A percentile compares a stretch with the other conserved stretches of the same genome.
Conservation (phyloP, 2,797 vertebrate species). For the Sphenodon punctatus region DNA sequence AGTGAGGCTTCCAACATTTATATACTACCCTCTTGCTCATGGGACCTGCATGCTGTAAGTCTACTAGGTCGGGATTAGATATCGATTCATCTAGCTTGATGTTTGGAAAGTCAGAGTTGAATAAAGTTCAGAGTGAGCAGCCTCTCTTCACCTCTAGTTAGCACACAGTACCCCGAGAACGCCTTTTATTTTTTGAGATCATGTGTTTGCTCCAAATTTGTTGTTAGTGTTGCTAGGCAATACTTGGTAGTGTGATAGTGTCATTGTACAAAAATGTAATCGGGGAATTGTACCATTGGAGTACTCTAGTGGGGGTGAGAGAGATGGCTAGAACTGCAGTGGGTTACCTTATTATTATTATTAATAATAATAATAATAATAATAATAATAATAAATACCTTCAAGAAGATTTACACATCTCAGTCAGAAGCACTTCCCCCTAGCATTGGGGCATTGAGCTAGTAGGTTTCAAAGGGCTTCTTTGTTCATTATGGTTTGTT, state of each 20-base stretch:
- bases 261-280: background rate
- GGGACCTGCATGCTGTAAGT: background rate
- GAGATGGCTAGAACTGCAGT: too few relatives aligned
- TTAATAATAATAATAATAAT: too few relatives aligned
- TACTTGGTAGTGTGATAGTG: background rate
- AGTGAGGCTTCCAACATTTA: rapidly evolving
- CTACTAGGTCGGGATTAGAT: background rate
- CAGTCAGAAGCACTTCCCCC: too few relatives aligned
- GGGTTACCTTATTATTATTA: too few relatives aligned
- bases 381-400: too few relatives aligned
- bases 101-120: background rate
- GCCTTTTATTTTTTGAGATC: too few relatives aligned
- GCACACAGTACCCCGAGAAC: background rate
- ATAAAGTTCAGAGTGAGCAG: background rate
- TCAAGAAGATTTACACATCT: too few relatives aligned
- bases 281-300: too few relatives aligned
- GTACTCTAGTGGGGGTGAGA: too few relatives aligned
- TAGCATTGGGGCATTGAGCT: too few relatives aligned
- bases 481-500: background rate
- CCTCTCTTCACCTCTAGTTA: too few relatives aligned
- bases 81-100: background rate
- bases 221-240: background rate
- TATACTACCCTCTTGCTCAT: background rate
- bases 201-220: background rate
- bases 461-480: background rate